Base-by-base conservation (phyloP, 2,113 vertebrate genomes). In the Corythornis madagascariensis region DNA sequence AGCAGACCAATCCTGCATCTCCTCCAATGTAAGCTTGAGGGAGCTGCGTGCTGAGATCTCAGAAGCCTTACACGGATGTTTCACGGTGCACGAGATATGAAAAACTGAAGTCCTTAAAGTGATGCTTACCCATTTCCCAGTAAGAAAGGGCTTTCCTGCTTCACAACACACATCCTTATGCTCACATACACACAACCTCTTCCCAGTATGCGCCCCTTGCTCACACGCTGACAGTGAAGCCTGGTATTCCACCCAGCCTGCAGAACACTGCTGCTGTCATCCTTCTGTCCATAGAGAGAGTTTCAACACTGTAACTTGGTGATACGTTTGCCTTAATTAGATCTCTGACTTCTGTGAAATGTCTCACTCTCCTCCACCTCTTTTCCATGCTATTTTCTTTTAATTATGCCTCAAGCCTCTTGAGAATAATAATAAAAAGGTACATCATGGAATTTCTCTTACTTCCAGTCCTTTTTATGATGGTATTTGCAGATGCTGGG, bases 121-220 rank as follows among this genome's bases (percentile, higher is more conserved):
- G 60, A 64, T 16, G 4, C 35, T 83, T 28, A 42, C 16, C 6
- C 5, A 86, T 55, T 63, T 26, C 25, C 6, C 52, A 12, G 11
- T 4, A 61, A 83, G 48, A 42, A 65, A 40, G 65, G 61, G 2
- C 45, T 29, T 69, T 57, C 22, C 53, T 79, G 18, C 43, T 67
- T 19, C n/a, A 57, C 31, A n/a, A 3, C 31, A 7, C 31, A 25
- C 13, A 11, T 16, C 33, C 9, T 52, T 24, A 20, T 5, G 19
- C 47, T 70, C 31, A 16, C 1, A 17, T 12, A 13, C 1, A 11
- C 38, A 56, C 17, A 35, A 13, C 16, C 31, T 50, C 26, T 69
- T 63, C 16, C 18, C 35, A 3, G 0, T 25, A 7, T 0, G 0
- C 47, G 48, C n/a, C 47, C 11, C 5, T 3, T 38, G 47, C 38